Evolutionary conservation across 2,113 vertebrate genomes (phyloP).

Genomic region (Laticauda colubrina): DNA sequence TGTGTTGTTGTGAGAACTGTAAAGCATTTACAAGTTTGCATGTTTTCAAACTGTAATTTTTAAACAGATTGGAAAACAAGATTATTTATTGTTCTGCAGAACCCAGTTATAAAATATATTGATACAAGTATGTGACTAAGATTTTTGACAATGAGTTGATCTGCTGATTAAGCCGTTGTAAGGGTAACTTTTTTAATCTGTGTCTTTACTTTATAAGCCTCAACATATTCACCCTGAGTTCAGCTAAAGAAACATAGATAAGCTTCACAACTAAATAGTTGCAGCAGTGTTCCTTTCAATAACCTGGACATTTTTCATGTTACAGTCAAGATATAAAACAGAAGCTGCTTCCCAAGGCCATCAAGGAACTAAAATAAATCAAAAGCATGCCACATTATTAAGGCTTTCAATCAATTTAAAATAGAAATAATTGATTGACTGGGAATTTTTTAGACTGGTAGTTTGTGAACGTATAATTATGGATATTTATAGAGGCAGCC

Average conservation of each 20-base stretch:
- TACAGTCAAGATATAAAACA: neutral
- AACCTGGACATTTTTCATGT: neutral
- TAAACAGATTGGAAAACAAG: neutral
- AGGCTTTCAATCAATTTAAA: neutral
- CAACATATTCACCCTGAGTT: neutral
- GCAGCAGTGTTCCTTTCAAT: neutral
- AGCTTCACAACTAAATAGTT: neutral
- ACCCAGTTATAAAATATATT: neutral
- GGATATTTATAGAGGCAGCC: neutral
- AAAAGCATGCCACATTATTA: neutral
- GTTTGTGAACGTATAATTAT: neutral
- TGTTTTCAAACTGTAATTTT: neutral
- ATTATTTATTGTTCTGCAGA: neutral
- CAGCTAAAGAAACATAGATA: neutral
- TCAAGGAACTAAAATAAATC: neutral
- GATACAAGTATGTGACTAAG: neutral
- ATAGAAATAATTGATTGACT: neutral
- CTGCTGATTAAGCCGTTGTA: neutral
- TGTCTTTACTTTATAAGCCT: neutral
- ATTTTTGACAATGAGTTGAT: neutral
- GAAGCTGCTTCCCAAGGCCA: neutral
- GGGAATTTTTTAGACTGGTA: neutral
- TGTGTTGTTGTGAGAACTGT: neutral
- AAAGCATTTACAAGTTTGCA: neutral
- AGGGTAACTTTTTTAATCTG: neutral